Conservation (phyloP, 1,140 invertebrate species). For the Drosophila persimilis region DNA sequence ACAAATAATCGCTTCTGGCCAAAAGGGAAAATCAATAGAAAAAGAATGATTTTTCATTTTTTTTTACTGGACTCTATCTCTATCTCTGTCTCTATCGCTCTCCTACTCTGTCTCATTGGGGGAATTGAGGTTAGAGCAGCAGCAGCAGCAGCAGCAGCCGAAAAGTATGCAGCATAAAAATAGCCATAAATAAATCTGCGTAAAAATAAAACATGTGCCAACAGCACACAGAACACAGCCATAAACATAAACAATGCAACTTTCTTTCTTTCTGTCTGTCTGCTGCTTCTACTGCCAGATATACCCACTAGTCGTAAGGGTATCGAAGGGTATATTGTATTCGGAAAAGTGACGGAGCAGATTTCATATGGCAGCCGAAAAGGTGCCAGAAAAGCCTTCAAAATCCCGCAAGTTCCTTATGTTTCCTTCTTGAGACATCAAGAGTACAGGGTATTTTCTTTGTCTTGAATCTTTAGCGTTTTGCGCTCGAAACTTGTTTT, state of each 20-base stretch:
- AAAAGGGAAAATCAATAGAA: constrained; percentile 50
- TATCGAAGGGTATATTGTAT: too few relatives aligned
- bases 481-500: constrained; percentile 14
- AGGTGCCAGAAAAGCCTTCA: too few relatives aligned
- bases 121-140: constrained; percentile 50
- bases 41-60: constrained; percentile 40
- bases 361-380: too few relatives aligned
- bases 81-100: background rate
- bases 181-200: constrained; percentile 62
- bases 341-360: too few relatives aligned
- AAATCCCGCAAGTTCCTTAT: too few relatives aligned
- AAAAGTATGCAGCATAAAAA: constrained; percentile 57
- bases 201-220: constrained; percentile 64
- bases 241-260: constrained; percentile 69
- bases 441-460: background rate
- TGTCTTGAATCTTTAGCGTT: background rate
- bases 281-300: constrained; percentile 30
- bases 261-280: constrained; percentile 20
- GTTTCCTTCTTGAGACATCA: too few relatives aligned
- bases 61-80: background rate
- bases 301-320: too few relatives aligned
- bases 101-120: constrained; percentile 17
- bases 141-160: constrained; percentile 27
- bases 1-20: constrained; percentile 56
- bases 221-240: constrained; percentile 25